These are phyloP conservation scores for Tyto alba DNA, from an alignment of 2,113 vertebrate species.

Conservation along the genomic window DNA sequence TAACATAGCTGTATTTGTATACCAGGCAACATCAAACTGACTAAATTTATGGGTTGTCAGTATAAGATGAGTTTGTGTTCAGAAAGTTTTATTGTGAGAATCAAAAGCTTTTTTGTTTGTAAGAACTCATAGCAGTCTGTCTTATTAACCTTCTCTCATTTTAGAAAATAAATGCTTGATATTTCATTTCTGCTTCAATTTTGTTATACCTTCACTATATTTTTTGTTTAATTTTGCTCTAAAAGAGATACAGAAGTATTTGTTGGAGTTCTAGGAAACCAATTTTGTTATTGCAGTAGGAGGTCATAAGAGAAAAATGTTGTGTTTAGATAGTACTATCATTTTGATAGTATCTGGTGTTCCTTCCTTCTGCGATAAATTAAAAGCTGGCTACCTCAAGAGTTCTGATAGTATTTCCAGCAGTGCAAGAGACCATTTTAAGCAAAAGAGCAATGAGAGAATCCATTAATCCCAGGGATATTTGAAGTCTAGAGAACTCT, in stretches of 20 bases:
- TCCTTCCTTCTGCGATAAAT: conserved; percentile 43
- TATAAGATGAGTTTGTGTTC: not conserved
- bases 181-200: not conserved
- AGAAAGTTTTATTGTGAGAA: not conserved
- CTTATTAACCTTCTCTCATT: not conserved
- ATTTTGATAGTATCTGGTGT: conserved; percentile 58
- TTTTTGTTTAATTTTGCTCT: conserved; percentile 41
- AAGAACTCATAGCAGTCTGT: not conserved
- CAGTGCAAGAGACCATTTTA: conserved; percentile 43
- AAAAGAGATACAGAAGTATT: conserved; percentile 10
- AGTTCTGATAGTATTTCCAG: conserved; percentile 46
- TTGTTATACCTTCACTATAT: not conserved
- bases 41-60: not conserved
- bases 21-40: not conserved
- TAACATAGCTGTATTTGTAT: not conserved
- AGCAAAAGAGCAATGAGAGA: conserved; percentile 30
- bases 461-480: conserved; percentile 21
- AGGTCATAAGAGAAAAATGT: conserved; percentile 55
- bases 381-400: conserved; percentile 51
- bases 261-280: conserved; percentile 44
- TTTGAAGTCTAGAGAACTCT: conserved; percentile 21
- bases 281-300: conserved; percentile 60
- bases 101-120: not conserved
- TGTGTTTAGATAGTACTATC: conserved; percentile 49
- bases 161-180: not conserved